Conservation (phyloP, 2,888 invertebrate species). For the Pilophorus perplexus region DNA sequence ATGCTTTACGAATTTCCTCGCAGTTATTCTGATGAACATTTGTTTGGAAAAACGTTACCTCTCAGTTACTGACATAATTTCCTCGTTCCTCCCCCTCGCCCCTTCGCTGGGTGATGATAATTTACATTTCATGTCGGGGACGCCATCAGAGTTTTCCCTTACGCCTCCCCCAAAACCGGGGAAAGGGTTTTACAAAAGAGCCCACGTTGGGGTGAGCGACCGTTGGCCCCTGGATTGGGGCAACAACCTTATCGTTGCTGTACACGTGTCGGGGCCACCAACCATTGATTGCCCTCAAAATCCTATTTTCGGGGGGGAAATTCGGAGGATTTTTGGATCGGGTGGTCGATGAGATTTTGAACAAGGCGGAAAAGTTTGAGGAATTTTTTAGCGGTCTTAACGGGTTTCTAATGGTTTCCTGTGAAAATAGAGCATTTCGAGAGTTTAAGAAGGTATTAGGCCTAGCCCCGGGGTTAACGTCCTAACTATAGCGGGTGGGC, state of each 20-base stretch:
- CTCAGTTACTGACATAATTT: no score
- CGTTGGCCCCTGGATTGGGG: slow-evolving; percentile 39
- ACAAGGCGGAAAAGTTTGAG: not conserved
- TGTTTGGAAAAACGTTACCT: no score
- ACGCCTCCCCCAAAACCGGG: no score
- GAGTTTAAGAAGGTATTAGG: not conserved
- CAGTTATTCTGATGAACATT: no score
- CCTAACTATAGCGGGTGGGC: slow-evolving; percentile 14
- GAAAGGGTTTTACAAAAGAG: slow-evolving; percentile 12
- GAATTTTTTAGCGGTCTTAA: not conserved
- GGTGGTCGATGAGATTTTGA: no score
- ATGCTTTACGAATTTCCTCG: no score
- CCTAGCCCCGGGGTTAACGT: slow-evolving; percentile 28
- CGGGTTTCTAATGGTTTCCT: not conserved
- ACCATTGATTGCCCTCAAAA: slow-evolving; percentile 37
- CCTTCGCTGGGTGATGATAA: no score
- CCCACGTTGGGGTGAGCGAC: slow-evolving; percentile 33
- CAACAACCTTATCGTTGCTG: slow-evolving; percentile 40
- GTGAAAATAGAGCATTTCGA: not conserved
- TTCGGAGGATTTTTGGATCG: not conserved
- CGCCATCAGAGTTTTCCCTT: no score
- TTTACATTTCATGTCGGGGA: no score
- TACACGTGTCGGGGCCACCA: slow-evolving; percentile 40
- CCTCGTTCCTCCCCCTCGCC: no score
- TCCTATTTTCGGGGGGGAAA: not conserved